Conservation (phyloP, 2,888 invertebrate genomes). For the Strigamia maritima region DNA sequence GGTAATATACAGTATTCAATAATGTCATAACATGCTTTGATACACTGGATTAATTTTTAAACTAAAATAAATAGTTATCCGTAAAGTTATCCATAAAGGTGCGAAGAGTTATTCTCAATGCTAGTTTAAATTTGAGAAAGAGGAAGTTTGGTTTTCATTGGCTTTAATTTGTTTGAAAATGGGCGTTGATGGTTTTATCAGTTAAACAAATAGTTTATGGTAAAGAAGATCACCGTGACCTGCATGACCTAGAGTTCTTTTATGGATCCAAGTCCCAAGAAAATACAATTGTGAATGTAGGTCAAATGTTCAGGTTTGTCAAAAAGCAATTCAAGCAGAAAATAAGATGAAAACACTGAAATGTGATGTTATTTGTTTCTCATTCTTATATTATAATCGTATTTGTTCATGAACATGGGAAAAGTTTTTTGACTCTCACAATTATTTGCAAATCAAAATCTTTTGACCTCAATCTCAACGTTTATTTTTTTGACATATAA, state of each 20-base stretch:
- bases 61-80: neutral
- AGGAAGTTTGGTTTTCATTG: neutral
- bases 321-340: slow-evolving; percentile 6
- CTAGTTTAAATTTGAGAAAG: neutral
- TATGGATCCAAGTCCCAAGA: neutral
- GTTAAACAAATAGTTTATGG: neutral
- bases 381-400: neutral
- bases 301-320: slow-evolving; percentile 30
- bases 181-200: neutral
- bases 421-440: slow-evolving; percentile 30
- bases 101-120: neutral
- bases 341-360: neutral
- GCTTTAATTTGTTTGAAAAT: neutral
- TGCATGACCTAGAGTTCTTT: neutral
- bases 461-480: slow-evolving; percentile 7
- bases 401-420: slow-evolving; percentile 32
- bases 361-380: neutral
- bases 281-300: slow-evolving; percentile 15
- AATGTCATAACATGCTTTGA: slow-evolving; percentile 11
- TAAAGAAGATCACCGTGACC: neutral
- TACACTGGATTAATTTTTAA: neutral
- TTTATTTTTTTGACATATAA: neutral
- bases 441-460: slow-evolving; percentile 12
- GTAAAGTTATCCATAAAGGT: neutral
- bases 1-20: neutral